Conservation (phyloP, 2,888 invertebrate genomes). For the Drosophila koepferae region DNA sequence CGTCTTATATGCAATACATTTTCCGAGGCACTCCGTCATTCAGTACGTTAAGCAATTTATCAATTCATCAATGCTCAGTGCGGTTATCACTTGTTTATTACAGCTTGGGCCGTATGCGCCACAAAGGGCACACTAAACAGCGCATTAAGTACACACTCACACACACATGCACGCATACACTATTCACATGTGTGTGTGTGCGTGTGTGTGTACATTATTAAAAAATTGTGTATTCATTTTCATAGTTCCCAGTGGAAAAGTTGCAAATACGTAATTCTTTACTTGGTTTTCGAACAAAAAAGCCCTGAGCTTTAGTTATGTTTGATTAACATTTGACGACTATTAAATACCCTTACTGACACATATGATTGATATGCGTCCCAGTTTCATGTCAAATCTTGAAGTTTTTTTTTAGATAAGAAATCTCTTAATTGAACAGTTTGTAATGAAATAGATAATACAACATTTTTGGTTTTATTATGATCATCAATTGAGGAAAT, state of each 20-base stretch:
- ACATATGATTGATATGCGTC: slow-evolving; percentile 1
- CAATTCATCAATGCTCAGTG: slow-evolving; percentile 41
- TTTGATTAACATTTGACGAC: neutral
- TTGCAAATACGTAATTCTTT: slow-evolving; percentile 30
- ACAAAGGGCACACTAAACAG: slow-evolving; percentile 45
- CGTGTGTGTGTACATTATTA: slow-evolving; percentile 52
- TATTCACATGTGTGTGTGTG: neutral
- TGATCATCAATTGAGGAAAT: too few species aligned
- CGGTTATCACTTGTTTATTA: slow-evolving; percentile 48
- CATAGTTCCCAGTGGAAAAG: slow-evolving; percentile 46
- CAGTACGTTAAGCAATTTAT: slow-evolving; percentile 25
- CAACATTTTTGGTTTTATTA: too few species aligned
- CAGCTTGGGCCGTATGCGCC: slow-evolving; percentile 36
- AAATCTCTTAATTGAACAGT: neutral
- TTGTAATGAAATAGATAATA: neutral
- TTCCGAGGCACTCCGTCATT: slow-evolving; percentile 14
- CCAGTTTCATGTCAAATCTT: neutral
- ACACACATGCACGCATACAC: slow-evolving; percentile 8
- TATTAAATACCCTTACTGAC: slow-evolving; percentile 3
- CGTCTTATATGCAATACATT: slow-evolving; percentile 6
- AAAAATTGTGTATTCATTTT: slow-evolving; percentile 55
- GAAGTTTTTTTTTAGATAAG: neutral
- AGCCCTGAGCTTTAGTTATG: neutral
- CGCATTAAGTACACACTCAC: slow-evolving; percentile 25
- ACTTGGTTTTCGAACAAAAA: neutral